Evolutionary conservation across 2,888 invertebrate genomes (phyloP), one percentile per base, ranked within the genome.

Genomic region (Alentia gelatinosa): DNA sequence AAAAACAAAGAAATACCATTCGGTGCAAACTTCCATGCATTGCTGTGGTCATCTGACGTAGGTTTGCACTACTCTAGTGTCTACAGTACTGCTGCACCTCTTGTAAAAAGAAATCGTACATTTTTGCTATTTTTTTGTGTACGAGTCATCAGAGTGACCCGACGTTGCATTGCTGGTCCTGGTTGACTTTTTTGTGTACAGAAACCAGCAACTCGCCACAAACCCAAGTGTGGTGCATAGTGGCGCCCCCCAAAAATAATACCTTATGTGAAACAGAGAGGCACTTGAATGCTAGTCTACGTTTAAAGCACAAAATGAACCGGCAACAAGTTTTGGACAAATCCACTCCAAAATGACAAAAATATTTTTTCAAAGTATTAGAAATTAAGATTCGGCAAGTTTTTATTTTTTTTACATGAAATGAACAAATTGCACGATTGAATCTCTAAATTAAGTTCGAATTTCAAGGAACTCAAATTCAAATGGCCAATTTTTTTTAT

Each of bases 31-130:
- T 79, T 37, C 79, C 79, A 79, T 79, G 79, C 79, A 79, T 39
- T 79, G 79, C 39, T 79, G 79, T 79, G 79, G 79, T 79, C 39
- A 39, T n/a, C 79, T 35, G 35, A 39, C 79, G 79, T 79, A 79
- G 79, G 79, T 39, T 37, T 79, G 79, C 79, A 79, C 79, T 79
- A 79, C 79, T 79, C 5, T 79, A 79, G 79, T 79, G 79, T 79
- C 79, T 79, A 39, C 79, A 39, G 79, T 79, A 12, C 39, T 37
- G 79, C 35, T 79, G 79, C 79, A 79, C 79, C 79, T 39, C 79
- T 39, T 79, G 79, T 79, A 56, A 56, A 56, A 56, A 56, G 56
- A 47, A 47, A 47, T 47, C 9, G 47, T 68, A 68, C 68, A 19
- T 68, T 68, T 68, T 68, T 30, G 68, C 68, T 26, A 68, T 19